Evolutionary conservation across 2,113 vertebrate genomes (phyloP).

Genomic region (Protobothrops mucrosquamatus): DNA sequence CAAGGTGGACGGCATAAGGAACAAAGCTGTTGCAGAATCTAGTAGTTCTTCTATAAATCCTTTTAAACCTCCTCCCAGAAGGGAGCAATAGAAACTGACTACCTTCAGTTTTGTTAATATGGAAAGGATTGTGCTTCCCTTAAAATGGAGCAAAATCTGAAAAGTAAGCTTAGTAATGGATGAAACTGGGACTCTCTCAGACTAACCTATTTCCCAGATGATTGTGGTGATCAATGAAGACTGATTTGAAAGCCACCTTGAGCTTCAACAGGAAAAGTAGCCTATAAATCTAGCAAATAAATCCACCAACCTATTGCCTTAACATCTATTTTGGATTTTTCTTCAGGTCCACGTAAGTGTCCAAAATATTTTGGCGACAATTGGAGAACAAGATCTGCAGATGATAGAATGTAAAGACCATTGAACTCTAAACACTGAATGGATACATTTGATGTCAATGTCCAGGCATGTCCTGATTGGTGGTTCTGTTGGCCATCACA

Average conservation of each 20-base stretch:
- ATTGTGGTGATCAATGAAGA: background rate
- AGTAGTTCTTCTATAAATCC: too few species aligned
- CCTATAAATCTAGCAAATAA: background rate
- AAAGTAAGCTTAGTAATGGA: background rate
- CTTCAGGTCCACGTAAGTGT: background rate
- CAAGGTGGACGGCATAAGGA: too few species aligned
- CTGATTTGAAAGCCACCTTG: background rate
- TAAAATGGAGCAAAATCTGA: background rate
- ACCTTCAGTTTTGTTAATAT: background rate
- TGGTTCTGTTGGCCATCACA: fast-evolving
- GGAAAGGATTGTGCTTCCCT: background rate
- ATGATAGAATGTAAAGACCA: background rate
- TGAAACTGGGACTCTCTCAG: background rate
- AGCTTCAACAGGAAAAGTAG: background rate
- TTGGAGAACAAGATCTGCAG: background rate
- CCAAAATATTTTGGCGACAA: background rate
- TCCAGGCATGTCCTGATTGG: background rate
- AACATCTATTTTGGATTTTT: background rate
- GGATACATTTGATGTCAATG: background rate
- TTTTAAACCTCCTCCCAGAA: too few species aligned
- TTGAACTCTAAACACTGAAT: background rate
- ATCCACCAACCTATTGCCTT: background rate
- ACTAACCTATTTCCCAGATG: background rate
- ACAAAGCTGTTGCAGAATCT: too few species aligned
- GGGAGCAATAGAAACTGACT: too few species aligned